Conservation (phyloP, 2,888 invertebrate genomes). For the Andrena dorsata region DNA sequence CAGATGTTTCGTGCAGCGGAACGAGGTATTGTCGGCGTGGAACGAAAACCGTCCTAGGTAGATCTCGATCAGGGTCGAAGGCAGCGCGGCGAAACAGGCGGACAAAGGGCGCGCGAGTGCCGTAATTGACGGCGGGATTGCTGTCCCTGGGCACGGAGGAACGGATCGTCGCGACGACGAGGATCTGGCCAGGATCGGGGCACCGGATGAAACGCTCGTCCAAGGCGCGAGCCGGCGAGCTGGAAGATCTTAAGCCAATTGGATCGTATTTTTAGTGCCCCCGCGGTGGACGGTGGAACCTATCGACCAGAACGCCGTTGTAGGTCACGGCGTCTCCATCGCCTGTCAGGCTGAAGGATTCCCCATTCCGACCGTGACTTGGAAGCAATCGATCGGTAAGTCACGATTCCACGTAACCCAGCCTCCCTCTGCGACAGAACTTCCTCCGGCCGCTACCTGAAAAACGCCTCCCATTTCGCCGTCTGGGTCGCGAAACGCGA, state of each 20-base stretch:
- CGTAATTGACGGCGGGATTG: conserved; percentile 38
- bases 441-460: neutral
- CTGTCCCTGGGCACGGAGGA: neutral
- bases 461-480: conserved; percentile 13
- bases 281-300: conserved; percentile 92
- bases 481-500: neutral
- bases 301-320: conserved; percentile 90
- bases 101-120: neutral
- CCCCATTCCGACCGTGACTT: conserved; percentile 88
- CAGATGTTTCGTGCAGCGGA: neutral
- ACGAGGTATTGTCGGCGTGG: conserved; percentile 16
- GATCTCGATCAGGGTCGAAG: conserved; percentile 2
- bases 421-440: neutral
- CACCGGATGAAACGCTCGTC: conserved; percentile 47
- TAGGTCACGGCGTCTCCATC: conserved; percentile 89
- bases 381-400: conserved; percentile 87
- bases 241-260: conserved; percentile 73
- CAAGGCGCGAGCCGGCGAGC: conserved; percentile 38
- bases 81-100: neutral
- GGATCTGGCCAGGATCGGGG: conserved; percentile 33
- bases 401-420: conserved; percentile 58
- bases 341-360: conserved; percentile 92
- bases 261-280: conserved; percentile 88
- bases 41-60: conserved; percentile 2
- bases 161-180: conserved; percentile 28